phyloP scores from a whole-genome alignment of 2,113 vertebrate species.

The Ranitomeya variabilis region DNA sequence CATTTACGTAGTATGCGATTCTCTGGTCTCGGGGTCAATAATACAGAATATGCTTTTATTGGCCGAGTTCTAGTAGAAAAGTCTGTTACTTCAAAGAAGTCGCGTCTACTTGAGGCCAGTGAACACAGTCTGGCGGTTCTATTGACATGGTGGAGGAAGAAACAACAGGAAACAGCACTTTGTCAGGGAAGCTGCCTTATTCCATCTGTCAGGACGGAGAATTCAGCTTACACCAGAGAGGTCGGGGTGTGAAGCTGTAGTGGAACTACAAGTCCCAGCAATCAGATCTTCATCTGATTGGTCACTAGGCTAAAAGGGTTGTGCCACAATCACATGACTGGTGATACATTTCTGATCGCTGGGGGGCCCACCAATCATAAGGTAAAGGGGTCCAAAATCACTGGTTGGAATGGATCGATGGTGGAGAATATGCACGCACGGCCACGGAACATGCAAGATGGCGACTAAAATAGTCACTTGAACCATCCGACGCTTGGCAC shows the following conservation, averaged over 20 bases:
- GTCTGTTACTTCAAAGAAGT: slow-evolving; percentile 44
- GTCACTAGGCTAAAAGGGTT: background rate
- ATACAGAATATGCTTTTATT: slow-evolving; percentile 42
- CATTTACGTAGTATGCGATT: background rate
- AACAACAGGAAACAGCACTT: slow-evolving; percentile 32
- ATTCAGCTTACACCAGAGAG: background rate
- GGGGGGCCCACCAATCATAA: no score
- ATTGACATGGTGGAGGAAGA: slow-evolving; percentile 22
- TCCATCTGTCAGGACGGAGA: background rate
- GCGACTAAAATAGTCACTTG: no score
- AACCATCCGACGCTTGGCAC: no score
- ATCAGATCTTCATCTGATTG: background rate
- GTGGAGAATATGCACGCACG: no score
- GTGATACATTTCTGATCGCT: no score
- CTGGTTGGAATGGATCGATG: no score
- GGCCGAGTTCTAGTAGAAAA: slow-evolving; percentile 11
- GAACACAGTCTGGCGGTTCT: slow-evolving; percentile 48
- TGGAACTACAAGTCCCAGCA: slow-evolving; percentile 14
- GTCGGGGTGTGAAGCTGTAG: no score
- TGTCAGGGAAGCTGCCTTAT: slow-evolving; percentile 27
- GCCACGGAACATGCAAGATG: no score
- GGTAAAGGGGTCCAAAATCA: no score
- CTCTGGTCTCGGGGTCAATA: slow-evolving; percentile 15
- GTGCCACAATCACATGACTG: no score
- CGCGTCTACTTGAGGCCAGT: slow-evolving; percentile 31